phyloP scores from a whole-genome alignment of 2,797 vertebrate genomes.

The Myotis planiceps region DNA sequence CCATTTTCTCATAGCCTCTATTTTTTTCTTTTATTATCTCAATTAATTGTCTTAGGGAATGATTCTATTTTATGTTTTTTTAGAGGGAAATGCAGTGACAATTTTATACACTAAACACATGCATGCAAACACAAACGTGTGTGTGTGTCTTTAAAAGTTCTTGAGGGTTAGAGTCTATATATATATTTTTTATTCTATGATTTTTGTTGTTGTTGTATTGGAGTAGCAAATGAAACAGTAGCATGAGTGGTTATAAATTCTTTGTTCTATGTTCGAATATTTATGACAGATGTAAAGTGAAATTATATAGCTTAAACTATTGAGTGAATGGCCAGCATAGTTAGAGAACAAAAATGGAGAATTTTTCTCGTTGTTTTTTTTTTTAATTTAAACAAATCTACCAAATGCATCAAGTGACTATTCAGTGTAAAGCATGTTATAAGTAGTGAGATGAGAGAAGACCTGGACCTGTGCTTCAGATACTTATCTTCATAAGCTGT shows the following conservation, averaged over 20 bases:
- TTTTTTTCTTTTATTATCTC: neutral
- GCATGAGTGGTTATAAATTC: neutral
- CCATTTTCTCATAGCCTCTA: neutral
- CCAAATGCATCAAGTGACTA: neutral
- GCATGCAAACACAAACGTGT: neutral
- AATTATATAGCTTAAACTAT: neutral
- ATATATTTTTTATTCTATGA: neutral
- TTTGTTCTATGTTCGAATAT: neutral
- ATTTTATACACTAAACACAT: neutral
- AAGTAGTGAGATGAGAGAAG: neutral
- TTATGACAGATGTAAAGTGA: neutral
- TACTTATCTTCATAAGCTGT: neutral
- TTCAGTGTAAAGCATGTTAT: neutral
- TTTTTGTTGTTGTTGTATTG: neutral
- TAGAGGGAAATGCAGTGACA: neutral
- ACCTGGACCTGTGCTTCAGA: neutral
- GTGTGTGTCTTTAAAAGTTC: neutral
- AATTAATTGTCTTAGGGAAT: neutral
- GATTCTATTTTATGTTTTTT: slow-evolving; percentile 17
- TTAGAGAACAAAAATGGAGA: neutral
- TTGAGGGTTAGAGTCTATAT: neutral
- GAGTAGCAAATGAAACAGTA: neutral
- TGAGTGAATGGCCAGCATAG: neutral
- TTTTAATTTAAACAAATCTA: neutral
- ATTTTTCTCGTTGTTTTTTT: neutral